Evolutionary conservation across 2,888 invertebrate species (phyloP).

Genomic region (Cactoblastis cactorum): DNA sequence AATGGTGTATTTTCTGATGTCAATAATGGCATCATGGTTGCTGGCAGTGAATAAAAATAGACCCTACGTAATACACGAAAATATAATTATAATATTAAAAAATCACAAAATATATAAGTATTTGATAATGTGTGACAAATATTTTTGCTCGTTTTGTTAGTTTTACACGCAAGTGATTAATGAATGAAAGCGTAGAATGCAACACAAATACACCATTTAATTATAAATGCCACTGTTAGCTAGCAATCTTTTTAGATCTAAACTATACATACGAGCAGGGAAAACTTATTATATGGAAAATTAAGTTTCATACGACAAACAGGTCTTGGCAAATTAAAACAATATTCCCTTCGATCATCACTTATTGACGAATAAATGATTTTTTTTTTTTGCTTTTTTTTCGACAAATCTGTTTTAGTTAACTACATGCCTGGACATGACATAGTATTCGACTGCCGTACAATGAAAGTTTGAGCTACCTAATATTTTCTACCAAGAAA

Average conservation of each 20-base stretch:
- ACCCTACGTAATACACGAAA: background rate
- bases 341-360: background rate
- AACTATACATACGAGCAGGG: conserved; percentile 15
- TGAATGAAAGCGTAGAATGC: background rate
- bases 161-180: background rate
- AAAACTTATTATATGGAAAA: background rate
- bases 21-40: background rate
- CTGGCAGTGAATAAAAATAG: background rate
- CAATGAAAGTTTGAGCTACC: background rate
- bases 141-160: background rate
- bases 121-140: no score
- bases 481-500: no score
- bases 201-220: conserved; percentile 12
- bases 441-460: background rate
- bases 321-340: background rate
- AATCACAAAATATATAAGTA: background rate
- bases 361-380: no score
- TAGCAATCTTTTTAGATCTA: conserved; percentile 16
- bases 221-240: conserved; percentile 31
- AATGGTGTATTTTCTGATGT: conserved; percentile 1
- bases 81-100: background rate
- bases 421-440: no score
- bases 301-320: background rate
- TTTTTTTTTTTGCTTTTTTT: no score
- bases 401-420: no score